These are phyloP conservation scores for Microcebus jonahi DNA, from an alignment of 2,113 vertebrate species.

Conservation along the genomic window DNA sequence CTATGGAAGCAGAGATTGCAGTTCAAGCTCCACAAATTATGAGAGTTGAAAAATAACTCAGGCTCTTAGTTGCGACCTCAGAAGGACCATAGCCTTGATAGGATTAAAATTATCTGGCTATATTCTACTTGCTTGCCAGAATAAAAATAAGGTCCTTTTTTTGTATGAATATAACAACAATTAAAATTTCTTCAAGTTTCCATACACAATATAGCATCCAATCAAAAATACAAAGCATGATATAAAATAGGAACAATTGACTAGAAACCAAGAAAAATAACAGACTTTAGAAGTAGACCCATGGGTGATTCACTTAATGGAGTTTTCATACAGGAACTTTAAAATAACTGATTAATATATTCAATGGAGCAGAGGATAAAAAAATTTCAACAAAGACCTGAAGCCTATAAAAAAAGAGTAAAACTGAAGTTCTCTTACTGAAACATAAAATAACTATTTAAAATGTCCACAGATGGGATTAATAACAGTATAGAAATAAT, in stretches of 20 bases:
- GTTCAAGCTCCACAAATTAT: not conserved
- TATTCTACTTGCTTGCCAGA: not conserved
- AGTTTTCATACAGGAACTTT: not conserved
- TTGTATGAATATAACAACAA: not conserved
- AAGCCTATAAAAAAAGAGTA: not conserved
- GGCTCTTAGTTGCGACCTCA: not conserved
- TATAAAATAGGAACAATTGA: not conserved
- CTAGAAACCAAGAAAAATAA: not conserved
- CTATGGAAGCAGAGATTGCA: not conserved
- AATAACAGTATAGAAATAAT: not conserved
- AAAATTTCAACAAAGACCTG: not conserved
- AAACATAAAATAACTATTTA: not conserved
- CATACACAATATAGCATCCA: not conserved
- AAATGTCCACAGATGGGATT: not conserved
- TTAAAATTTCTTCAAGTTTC: not conserved
- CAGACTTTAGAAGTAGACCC: not conserved
- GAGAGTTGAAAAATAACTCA: not conserved
- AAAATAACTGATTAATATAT: not conserved
- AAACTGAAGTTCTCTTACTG: not conserved
- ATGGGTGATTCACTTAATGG: not conserved
- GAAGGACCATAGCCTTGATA: not conserved
- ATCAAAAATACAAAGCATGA: not conserved
- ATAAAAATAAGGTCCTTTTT: not conserved
- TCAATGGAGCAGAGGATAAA: not conserved
- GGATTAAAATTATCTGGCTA: not conserved